Base-by-base conservation (phyloP, 2,797 vertebrate genomes). In the Notoglanidium macrostoma region DNA sequence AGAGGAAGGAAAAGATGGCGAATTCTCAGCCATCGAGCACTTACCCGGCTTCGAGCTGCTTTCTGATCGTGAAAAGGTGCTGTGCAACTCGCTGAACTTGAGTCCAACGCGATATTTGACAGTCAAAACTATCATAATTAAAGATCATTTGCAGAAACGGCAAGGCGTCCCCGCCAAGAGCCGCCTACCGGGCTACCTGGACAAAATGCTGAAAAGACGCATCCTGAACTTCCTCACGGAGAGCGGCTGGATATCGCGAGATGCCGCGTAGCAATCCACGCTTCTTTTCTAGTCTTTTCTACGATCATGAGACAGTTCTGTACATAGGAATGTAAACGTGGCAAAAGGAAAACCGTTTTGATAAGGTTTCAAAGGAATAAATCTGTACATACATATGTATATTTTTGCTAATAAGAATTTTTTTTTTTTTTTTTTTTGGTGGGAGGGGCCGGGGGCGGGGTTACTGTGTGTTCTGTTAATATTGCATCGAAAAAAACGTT, bases 231-330 rank as follows among this genome's bases (percentile, higher is more conserved):
- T 99, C 94, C 96, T 99, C 90, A 99, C 98, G 0, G 98, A 99
- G 90, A 99, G 98, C 0, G 98, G 98, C n/a, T 99, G 98, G 98
- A 99, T 99, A 92, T 97, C 98, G 77, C 93, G 98, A 90, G 98
- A 99, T 11, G 94, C 97, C 0, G 97, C 97, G 15, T 99, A 97
- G 97, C 91, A 32, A 54, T 32, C 72, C 54, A 35, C 86, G 35
- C 86, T 87, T 86, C 54, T 84, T 80, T 87, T 88, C 11, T 88
- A 83, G 81, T 32, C 15, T 55, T 51, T 76, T 77, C 23, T 54
- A 77, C 29, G 49, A 32, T 54, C 74, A 5, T 1, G 3, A 76
- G 86, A 59, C 1, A 15, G 21, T 40, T 82, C n/a, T 87, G 49
- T 51, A 83, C 29, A 77, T 84, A 86, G 85, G 83, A 88, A 86